phyloP scores from a whole-genome alignment of 2,113 vertebrate genomes.

The Beaufortia kweichowensis region DNA sequence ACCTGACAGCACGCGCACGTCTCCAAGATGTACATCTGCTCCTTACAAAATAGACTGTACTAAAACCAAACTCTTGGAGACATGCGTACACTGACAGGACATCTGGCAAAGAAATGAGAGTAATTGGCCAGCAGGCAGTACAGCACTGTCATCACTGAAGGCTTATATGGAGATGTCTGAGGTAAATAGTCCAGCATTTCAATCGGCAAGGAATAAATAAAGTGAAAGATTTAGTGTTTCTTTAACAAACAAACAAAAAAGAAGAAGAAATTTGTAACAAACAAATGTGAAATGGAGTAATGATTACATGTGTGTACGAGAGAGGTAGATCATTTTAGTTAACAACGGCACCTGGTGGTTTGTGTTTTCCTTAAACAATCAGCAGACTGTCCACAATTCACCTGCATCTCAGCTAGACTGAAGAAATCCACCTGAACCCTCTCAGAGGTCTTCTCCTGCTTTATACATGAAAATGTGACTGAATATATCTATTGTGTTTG shows the following conservation, averaged over 20 bases:
- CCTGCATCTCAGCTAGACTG: constrained; percentile 6
- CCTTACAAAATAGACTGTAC: not conserved
- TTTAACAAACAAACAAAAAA: constrained; percentile 38
- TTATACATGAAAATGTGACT: too few relatives aligned
- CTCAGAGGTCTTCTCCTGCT: not conserved
- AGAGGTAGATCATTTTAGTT: constrained; percentile 79
- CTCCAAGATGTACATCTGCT: not conserved
- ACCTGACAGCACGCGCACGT: too few relatives aligned
- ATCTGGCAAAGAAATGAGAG: not conserved
- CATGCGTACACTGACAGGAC: not conserved
- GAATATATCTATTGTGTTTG: too few relatives aligned
- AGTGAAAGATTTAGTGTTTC: constrained; percentile 52
- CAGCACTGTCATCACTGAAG: constrained; percentile 46
- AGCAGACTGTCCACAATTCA: constrained; percentile 10
- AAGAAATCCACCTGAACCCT: not conserved
- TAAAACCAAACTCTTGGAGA: not conserved
- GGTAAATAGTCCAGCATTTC: constrained; percentile 72
- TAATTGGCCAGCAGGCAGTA: too few relatives aligned
- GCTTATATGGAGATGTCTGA: constrained; percentile 61
- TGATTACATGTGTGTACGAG: constrained; percentile 63
- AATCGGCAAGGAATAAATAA: constrained; percentile 59
- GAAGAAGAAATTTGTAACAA: constrained; percentile 55
- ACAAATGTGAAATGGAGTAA: constrained; percentile 53
- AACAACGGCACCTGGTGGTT: constrained; percentile 61
- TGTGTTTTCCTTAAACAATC: constrained; percentile 48